These are phyloP conservation scores for Proisotoma minuta DNA, from an alignment of 2,888 invertebrate genomes.

Conservation along the genomic window DNA sequence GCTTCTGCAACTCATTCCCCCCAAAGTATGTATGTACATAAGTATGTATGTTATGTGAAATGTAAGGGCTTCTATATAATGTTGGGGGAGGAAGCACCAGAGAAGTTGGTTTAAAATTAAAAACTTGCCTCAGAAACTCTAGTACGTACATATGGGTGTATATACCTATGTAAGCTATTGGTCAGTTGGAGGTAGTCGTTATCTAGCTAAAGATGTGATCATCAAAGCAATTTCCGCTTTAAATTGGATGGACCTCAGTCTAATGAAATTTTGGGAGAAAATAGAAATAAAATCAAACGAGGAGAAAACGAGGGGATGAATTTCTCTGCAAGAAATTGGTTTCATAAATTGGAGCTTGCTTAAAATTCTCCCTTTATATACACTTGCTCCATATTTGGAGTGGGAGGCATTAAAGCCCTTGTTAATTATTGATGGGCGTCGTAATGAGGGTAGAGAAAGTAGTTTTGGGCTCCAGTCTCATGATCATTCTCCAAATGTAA, in stretches of 20 bases:
- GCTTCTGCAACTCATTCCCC: too few relatives aligned
- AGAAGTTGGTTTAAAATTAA: not conserved
- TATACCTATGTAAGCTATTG: not conserved
- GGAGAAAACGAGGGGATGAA: not conserved
- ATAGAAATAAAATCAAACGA: slow-evolving; percentile 4
- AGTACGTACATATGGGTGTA: not conserved
- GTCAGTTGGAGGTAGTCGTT: slow-evolving; percentile 1
- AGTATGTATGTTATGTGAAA: too few relatives aligned
- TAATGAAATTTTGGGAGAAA: too few relatives aligned
- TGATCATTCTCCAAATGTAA: slow-evolving; percentile 6
- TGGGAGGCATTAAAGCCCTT: not conserved
- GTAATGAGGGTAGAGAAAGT: not conserved
- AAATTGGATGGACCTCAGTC: slow-evolving; percentile 4
- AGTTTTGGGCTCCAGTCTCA: not conserved
- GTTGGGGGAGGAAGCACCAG: not conserved
- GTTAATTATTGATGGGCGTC: not conserved
- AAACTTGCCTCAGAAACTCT: not conserved
- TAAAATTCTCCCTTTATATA: not conserved
- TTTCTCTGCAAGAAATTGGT: not conserved
- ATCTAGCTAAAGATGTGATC: slow-evolving; percentile 11
- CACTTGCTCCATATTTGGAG: not conserved
- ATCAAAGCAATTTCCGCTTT: slow-evolving; percentile 11
- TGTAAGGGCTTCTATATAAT: not conserved
- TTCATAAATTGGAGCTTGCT: not conserved
- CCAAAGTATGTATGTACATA: not conserved